Evolutionary conservation across 2,888 invertebrate genomes (phyloP).

Genomic region (Limnephilus rhombicus): DNA sequence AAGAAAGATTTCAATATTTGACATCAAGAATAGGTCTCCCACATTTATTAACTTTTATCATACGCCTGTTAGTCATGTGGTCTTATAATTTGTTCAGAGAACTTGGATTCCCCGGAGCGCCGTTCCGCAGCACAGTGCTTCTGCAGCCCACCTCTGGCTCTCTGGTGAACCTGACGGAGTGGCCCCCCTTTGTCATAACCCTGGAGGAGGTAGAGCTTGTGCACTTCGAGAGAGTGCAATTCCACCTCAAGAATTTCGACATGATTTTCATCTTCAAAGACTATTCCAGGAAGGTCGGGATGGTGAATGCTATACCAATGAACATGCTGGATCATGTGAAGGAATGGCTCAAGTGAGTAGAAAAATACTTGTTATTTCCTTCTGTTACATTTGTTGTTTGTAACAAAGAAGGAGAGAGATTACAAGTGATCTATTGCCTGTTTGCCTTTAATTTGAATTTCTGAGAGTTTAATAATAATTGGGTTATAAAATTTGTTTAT

Average conservation of each 20-base stretch:
- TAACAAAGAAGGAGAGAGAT: neutral
- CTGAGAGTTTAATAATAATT: too few species aligned
- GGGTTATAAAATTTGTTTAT: too few species aligned
- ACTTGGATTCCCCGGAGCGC: slow-evolving; percentile 98
- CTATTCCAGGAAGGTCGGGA: slow-evolving; percentile 94
- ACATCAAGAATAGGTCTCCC: neutral
- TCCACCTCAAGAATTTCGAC: slow-evolving; percentile 99
- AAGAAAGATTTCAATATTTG: neutral
- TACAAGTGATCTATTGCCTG: neutral
- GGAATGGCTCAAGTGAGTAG: slow-evolving; percentile 96
- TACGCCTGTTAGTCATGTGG: neutral
- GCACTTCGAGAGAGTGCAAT: slow-evolving; percentile 99
- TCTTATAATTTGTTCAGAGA: slow-evolving; percentile 79
- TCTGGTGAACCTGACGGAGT: slow-evolving; percentile 97
- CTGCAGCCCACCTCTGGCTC: slow-evolving; percentile 99
- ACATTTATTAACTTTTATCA: neutral
- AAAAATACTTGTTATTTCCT: neutral
- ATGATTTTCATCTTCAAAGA: slow-evolving; percentile 99
- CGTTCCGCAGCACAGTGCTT: slow-evolving; percentile 96
- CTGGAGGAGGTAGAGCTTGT: slow-evolving; percentile 98
- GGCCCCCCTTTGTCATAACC: slow-evolving; percentile 99
- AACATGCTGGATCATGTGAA: slow-evolving; percentile 99
- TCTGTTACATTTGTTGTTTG: neutral
- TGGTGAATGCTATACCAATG: slow-evolving; percentile 99
- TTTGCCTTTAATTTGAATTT: neutral